Evolutionary conservation across 2,888 invertebrate genomes (phyloP).

Genomic region (Dyspetes luteomarginatus): DNA sequence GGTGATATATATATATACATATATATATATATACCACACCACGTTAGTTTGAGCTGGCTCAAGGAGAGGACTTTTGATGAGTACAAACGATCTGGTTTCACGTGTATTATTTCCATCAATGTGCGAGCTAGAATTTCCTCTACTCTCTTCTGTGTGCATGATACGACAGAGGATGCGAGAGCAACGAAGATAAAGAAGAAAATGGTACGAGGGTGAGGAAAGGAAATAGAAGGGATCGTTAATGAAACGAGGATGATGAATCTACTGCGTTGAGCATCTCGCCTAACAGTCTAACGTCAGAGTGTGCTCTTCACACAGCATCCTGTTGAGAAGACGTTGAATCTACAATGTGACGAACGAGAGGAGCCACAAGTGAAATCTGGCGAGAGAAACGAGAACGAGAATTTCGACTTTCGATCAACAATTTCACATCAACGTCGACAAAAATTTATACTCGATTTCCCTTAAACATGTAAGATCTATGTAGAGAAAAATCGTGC

Average conservation of each 20-base stretch:
- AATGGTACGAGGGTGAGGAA: conserved; percentile 28
- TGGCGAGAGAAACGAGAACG: background rate
- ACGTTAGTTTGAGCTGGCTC: conserved; percentile 21
- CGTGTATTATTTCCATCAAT: conserved; percentile 57
- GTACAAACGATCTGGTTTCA: conserved; percentile 67
- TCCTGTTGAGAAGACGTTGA: conserved; percentile 11
- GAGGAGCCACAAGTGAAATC: conserved; percentile 17
- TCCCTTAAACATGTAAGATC: too few species aligned
- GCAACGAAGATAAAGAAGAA: conserved; percentile 7
- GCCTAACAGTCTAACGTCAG: conserved; percentile 3
- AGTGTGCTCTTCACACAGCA: conserved; percentile 27
- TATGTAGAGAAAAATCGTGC: too few species aligned
- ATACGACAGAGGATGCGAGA: conserved; percentile 15
- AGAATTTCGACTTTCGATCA: too few species aligned
- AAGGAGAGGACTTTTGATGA: conserved; percentile 62
- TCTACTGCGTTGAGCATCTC: conserved; percentile 46
- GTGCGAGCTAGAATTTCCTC: conserved; percentile 37
- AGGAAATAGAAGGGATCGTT: conserved; percentile 61
- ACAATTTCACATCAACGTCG: too few species aligned
- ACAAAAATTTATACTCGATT: too few species aligned
- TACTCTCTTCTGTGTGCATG: conserved; percentile 7
- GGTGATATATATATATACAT: background rate
- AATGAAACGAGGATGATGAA: conserved; percentile 66
- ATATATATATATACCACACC: background rate
- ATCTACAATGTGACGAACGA: conserved; percentile 15